Evolutionary conservation across 2,113 vertebrate genomes (phyloP), one percentile per base, ranked within the genome.

Genomic region (Prinia subflava): DNA sequence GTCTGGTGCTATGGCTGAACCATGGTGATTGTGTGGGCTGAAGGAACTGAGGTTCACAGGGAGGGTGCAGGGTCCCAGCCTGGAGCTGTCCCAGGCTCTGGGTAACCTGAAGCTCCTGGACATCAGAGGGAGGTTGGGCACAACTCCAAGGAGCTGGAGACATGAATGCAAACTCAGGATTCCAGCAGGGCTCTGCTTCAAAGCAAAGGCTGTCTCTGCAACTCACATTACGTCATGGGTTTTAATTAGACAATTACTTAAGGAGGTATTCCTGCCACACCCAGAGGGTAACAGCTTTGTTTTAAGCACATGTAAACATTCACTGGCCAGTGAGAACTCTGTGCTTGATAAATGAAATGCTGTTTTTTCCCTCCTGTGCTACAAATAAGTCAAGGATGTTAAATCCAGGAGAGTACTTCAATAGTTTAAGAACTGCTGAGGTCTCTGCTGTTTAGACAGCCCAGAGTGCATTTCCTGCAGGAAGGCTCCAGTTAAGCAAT

Each of bases 211-310:
- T 81, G 59, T 63, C 59, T 74, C 82, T 87, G 59, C 63, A 91
- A 23, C 68, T 90, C 35, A 68, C 64, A 25, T 27, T 49, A 33
- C 71, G 53, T 78, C 82, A 86, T n/a, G 11, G 46, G 56, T 25
- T 93, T 92, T 90, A 93, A 94, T 90, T 77, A 90, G 63, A 77
- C 86, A 39, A 39, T 94, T 76, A 92, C 70, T 86, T 94, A 30
- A 67, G 0, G 10, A 77, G 60, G 55, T 77, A 73, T 41, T 73
- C 63, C 37, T 57, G 35, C 71, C 68, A 47, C 86, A 80, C 76
- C 86, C 91, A 86, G 68, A 80, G 68, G 92, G 75, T 53, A 83
- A 46, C 53, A 92, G 70, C 76, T 90, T 73, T 95, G 85, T 57
- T 78, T 73, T 33, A 41, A 83, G 63, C 79, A 37, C 50, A 19